Evolutionary conservation across 2,797 vertebrate species (phyloP), one percentile per base, ranked within the genome.

Genomic region (Hipposideros larvatus): DNA sequence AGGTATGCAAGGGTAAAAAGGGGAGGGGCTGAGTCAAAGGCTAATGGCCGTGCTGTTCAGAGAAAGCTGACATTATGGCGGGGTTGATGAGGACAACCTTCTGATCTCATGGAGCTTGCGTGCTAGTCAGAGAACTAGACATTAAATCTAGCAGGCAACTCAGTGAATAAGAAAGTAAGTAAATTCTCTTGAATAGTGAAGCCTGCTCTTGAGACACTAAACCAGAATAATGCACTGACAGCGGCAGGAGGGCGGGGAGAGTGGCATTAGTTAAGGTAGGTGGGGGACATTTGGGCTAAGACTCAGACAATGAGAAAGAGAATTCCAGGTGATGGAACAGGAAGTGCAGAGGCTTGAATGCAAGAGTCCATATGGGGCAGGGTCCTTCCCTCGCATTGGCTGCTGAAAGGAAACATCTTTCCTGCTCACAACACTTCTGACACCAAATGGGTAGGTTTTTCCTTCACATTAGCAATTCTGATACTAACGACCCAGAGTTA

Each of bases 191-290:
- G 19, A 46, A 8, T 19, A 10, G 5, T 4, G 31, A 68, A 48
- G 21, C 43, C 28, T 66, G 71, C 28, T 73, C 74, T 68, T 34
- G 22, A 57, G 63, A 55, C 31, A 41, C 65, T 31, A 53, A 34
- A n/a, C 14, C 55, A 61, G 87, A 57, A 87, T 59, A 41, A 48
- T 0, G 10, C 2, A 7, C 28, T 18, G 51, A 31, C 31, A 2
- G 22, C 10, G 13, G 18, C 3, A 1, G n/a, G 11, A n/a, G 22
- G 0, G 4, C n/a, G 41, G 3, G 10, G 46, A 1, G 5, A 28
- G 37, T 43, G 61, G 57, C 28, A 16, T 43, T 7, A 26, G 41
- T 43, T 37, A 34, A 1, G 4, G 8, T 51, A 43, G 18, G 43
- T 55, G 6, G 34, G 19, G 63, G 41, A 84, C 22, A 9, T n/a